phyloP scores from a whole-genome alignment of 2,888 invertebrate genomes.

The Dynastes maya region DNA sequence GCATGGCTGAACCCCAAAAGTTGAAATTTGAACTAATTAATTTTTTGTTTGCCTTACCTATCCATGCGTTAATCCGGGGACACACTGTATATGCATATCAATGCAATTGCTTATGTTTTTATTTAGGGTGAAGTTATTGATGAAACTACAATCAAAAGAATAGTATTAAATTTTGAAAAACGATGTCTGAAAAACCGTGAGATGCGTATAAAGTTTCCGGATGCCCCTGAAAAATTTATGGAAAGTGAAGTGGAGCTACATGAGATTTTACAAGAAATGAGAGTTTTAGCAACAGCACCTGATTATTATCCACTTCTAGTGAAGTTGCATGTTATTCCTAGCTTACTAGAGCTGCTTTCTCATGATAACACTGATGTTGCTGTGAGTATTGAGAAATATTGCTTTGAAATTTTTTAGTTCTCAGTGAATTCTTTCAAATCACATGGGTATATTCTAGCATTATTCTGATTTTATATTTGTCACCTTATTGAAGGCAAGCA shows the following conservation, averaged over 20 bases:
- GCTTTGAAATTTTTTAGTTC: neutral
- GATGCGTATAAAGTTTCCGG: conserved; percentile 98
- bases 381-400: conserved; percentile 59
- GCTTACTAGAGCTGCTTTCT: conserved; percentile 91
- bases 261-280: conserved; percentile 88
- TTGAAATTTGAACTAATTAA: no score
- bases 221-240: conserved; percentile 98
- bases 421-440: no score
- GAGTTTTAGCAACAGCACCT: conserved; percentile 95
- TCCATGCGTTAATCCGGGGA: no score
- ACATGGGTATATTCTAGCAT: no score
- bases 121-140: conserved; percentile 88
- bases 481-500: no score
- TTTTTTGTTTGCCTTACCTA: no score
- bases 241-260: conserved; percentile 90
- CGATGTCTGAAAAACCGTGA: conserved; percentile 95
- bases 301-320: conserved; percentile 94
- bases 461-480: no score
- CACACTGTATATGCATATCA: neutral
- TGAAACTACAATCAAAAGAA: conserved; percentile 89
- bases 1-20: no score
- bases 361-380: conserved; percentile 97
- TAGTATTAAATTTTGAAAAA: conserved; percentile 95
- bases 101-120: neutral
- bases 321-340: conserved; percentile 90